Percentiles rank a stretch among this genome's conserved stretches.
These are phyloP conservation scores for Ficedula albicollis DNA, from an alignment of 2,797 vertebrate species.

Conservation along the genomic window DNA sequence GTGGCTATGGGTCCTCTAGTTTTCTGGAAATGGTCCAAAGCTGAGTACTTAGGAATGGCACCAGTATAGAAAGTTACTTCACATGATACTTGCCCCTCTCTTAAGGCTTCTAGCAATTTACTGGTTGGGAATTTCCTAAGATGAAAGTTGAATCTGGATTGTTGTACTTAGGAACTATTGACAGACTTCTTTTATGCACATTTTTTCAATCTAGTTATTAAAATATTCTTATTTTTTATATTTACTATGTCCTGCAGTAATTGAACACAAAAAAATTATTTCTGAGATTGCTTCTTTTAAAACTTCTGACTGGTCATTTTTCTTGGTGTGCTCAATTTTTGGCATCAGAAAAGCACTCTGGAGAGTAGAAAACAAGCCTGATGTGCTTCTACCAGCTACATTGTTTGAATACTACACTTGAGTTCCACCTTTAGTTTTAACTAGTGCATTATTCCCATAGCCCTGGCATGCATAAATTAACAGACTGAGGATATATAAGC, in stretches of 20 bases:
- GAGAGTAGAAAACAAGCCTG: not conserved
- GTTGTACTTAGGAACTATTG: not conserved
- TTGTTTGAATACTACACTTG: not conserved
- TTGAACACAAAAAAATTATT: not conserved
- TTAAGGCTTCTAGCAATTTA: not conserved
- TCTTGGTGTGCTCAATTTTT: not conserved
- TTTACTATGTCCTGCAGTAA: not conserved
- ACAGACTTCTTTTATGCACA: not conserved
- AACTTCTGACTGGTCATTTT: not conserved
- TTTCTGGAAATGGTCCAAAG: not conserved
- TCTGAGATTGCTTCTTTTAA: not conserved
- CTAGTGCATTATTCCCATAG: not conserved
- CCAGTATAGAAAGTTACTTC: not conserved
- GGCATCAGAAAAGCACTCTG: not conserved
- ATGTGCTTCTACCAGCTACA: not conserved
- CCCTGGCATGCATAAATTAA: not conserved
- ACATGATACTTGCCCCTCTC: not conserved
- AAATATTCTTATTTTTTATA: not conserved
- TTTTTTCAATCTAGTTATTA: not conserved
- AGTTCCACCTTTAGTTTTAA: not conserved
- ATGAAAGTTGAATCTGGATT: not conserved
- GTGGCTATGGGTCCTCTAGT: not conserved
- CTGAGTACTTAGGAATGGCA: not conserved
- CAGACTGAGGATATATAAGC: not conserved
- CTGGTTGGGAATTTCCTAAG: not conserved